phyloP scores from a whole-genome alignment of 2,113 vertebrate species.

The Oreochromis niloticus region DNA sequence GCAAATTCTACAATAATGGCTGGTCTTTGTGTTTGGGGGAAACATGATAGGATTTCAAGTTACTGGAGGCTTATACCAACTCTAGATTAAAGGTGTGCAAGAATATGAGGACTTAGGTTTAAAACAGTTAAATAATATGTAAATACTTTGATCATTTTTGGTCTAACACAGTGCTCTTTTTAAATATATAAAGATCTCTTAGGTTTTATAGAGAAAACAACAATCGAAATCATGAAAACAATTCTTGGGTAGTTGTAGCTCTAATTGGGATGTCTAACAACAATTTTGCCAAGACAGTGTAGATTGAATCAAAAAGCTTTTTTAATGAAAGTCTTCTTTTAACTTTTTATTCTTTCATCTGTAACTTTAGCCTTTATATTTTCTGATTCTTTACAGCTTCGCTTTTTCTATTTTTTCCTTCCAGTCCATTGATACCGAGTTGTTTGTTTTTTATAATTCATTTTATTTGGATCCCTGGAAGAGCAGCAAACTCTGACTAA shows the following conservation, averaged over 20 bases:
- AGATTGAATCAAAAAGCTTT: neutral
- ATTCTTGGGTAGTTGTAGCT: neutral
- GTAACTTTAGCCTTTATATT: neutral
- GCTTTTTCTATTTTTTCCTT: neutral
- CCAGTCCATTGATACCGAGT: neutral
- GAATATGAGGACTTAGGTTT: neutral
- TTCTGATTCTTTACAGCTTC: neutral
- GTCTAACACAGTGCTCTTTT: neutral
- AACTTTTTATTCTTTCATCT: neutral
- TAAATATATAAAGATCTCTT: neutral
- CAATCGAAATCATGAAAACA: neutral
- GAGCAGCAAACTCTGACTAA: neutral
- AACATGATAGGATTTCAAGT: neutral
- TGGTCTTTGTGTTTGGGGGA: neutral
- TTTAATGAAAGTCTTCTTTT: neutral
- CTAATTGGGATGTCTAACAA: neutral
- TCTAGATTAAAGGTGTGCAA: neutral
- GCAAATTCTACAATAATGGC: neutral
- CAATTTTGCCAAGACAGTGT: neutral
- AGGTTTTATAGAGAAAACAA: neutral
- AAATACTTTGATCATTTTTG: neutral
- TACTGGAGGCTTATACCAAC: neutral
- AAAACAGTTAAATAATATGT: neutral
- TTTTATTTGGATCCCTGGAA: neutral
- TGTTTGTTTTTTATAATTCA: neutral